phyloP scores from a whole-genome alignment of 2,113 vertebrate species.

The Tragelaphus scriptus region DNA sequence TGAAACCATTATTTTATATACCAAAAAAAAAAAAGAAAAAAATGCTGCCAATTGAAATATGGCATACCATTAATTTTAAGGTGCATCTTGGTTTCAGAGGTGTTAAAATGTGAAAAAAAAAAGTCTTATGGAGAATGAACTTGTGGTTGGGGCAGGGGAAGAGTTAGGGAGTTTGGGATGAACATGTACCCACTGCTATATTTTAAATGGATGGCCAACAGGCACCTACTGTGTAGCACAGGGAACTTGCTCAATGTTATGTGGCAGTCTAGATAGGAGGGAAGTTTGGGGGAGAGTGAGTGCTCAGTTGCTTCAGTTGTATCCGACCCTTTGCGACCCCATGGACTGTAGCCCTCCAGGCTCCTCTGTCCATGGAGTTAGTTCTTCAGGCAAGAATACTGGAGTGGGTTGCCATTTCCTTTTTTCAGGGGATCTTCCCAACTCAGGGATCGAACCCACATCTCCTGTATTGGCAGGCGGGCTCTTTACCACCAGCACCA shows the following conservation, averaged over 20 bases:
- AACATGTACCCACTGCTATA: not conserved
- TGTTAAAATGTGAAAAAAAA: not conserved
- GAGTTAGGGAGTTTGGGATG: not conserved
- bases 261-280: not conserved
- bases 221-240: not conserved
- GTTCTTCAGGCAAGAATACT: not conserved
- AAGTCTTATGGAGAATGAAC: not conserved
- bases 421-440: not conserved
- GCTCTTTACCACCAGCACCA: not conserved
- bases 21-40: not conserved
- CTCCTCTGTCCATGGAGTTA: not conserved
- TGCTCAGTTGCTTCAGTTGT: not conserved
- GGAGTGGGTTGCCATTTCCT: not conserved
- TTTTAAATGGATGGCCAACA: not conserved
- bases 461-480: not conserved
- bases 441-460: not conserved
- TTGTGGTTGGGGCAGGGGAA: not conserved
- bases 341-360: not conserved
- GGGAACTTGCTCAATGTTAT: not conserved
- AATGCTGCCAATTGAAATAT: not conserved
- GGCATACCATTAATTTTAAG: not conserved
- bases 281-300: not conserved
- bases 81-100: not conserved
- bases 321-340: not conserved
- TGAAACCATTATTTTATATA: not conserved